Base-by-base conservation (phyloP, 92 coral and sea anemone genomes). In the Micromussa lordhowensis region DNA sequence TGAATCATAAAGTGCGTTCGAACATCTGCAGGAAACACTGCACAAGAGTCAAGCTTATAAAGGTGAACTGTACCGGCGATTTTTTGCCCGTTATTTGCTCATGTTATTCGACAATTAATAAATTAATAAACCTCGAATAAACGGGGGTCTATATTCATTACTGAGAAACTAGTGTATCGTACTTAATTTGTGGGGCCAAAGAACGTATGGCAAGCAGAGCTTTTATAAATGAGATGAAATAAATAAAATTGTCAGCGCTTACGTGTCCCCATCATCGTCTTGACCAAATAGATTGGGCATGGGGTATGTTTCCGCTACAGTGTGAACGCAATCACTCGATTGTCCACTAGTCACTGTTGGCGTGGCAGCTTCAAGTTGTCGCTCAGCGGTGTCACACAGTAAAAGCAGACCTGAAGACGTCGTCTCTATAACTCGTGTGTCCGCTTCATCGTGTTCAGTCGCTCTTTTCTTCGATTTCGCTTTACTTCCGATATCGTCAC, bases 191-290 rank as follows among this genome's bases (percentile, higher is more conserved):
- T 18, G 30, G 76, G 9, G 22, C 44, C 0, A 18, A 1, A 18
- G 15, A 4, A 40, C 48, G 44, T 32, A 32, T 40, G 53, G 5
- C 38, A 28, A 17, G 13, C 81, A 76, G 0, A 16, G 9, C 22
- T 24, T 70, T 16, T 31, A 10, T n/a, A 44, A 54, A 73, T n/a
- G 71, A 40, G 0, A 36, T 32, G 7, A 34, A 35, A 14, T 34
- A 66, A 84, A 78, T 29, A 38, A 44, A 24, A 18, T 35, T 11
- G 44, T 55, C 16, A 28, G 26, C 16, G 77, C 98, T 95, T 80
- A 95, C 98, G 98, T 95, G 69, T 95, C 98, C 6, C 95, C 96
- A 69, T 95, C 98, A 28, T 90, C 92, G 77, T 95, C 98, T 83
- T 93, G 91, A 0, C 55, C 79, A 70, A 93, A 95, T n/a, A 95